These are phyloP conservation scores for Brachirus orientalis DNA, from an alignment of 2,113 vertebrate genomes.

Conservation along the genomic window DNA sequence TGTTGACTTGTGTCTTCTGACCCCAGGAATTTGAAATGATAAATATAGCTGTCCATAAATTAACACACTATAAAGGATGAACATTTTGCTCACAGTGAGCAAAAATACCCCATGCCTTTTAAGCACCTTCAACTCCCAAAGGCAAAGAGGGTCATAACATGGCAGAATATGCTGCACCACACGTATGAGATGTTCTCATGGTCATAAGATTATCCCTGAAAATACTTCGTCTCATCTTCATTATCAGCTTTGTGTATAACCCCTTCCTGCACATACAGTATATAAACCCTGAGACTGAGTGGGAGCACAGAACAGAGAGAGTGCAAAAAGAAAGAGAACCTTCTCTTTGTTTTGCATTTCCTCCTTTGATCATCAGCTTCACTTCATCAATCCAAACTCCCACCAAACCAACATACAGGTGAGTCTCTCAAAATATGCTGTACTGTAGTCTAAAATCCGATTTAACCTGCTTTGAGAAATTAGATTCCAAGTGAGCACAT, in stretches of 20 bases:
- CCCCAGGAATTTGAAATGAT: too few species aligned
- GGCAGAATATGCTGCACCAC: not conserved
- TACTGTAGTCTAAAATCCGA: not conserved
- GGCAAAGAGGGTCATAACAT: not conserved
- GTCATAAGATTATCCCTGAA: conserved; percentile 27
- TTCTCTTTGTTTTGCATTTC: conserved; percentile 54
- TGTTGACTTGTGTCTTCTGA: too few species aligned
- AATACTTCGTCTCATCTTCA: conserved; percentile 14
- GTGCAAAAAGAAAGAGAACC: conserved; percentile 55
- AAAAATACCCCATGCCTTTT: too few species aligned
- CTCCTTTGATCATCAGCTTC: conserved; percentile 20
- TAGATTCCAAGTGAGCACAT: too few species aligned
- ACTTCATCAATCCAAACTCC: not conserved
- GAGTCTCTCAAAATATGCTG: conserved; percentile 1
- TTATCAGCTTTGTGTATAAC: conserved; percentile 32
- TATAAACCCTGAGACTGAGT: conserved; percentile 9
- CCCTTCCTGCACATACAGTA: not conserved
- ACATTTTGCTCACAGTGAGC: not conserved
- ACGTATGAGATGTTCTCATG: conserved; percentile 18
- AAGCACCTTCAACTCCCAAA: not conserved
- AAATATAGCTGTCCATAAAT: too few species aligned
- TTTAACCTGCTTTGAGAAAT: not conserved
- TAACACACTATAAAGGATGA: too few species aligned
- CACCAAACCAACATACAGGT: conserved; percentile 32
- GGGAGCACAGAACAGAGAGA: conserved; percentile 26